These are phyloP conservation scores for Phragmatobia fuliginosa DNA, from an alignment of 2,888 invertebrate genomes.

Conservation along the genomic window DNA sequence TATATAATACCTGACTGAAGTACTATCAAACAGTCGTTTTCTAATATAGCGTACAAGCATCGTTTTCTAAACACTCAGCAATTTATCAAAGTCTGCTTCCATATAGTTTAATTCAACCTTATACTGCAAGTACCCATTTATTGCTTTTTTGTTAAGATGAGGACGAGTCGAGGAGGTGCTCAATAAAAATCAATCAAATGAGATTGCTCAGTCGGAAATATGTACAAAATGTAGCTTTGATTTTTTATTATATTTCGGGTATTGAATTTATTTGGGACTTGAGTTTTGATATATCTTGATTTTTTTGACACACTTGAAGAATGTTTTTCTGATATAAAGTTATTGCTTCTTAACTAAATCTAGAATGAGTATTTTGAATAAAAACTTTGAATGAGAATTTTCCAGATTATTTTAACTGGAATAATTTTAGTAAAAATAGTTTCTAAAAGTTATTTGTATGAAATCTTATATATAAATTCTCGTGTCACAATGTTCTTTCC, in stretches of 20 bases:
- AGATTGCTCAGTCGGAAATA: conserved; percentile 12
- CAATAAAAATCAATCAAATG: conserved; percentile 22
- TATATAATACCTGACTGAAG: conserved; percentile 1
- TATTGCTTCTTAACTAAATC: not conserved
- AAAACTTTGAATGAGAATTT: not conserved
- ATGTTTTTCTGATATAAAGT: not conserved
- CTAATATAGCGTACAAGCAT: conserved; percentile 10
- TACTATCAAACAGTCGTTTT: conserved; percentile 5
- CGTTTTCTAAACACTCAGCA: conserved; percentile 16
- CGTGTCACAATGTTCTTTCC: too few species aligned
- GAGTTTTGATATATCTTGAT: not conserved
- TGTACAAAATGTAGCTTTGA: conserved; percentile 6
- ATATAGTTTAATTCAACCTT: conserved; percentile 15
- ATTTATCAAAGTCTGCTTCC: conserved; percentile 14
- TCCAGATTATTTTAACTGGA: not conserved
- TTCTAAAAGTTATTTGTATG: not conserved
- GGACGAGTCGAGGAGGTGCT: conserved; percentile 14
- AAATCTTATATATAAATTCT: too few species aligned
- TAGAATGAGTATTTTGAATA: conserved; percentile 12
- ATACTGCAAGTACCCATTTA: conserved; percentile 15
- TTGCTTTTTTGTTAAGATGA: conserved; percentile 15
- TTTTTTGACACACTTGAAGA: not conserved
- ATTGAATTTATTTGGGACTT: conserved; percentile 3
- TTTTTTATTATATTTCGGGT: not conserved
- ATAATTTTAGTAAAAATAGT: not conserved